Base-by-base conservation (phyloP, 2,888 invertebrate genomes). In the Amphipoea lucens region DNA sequence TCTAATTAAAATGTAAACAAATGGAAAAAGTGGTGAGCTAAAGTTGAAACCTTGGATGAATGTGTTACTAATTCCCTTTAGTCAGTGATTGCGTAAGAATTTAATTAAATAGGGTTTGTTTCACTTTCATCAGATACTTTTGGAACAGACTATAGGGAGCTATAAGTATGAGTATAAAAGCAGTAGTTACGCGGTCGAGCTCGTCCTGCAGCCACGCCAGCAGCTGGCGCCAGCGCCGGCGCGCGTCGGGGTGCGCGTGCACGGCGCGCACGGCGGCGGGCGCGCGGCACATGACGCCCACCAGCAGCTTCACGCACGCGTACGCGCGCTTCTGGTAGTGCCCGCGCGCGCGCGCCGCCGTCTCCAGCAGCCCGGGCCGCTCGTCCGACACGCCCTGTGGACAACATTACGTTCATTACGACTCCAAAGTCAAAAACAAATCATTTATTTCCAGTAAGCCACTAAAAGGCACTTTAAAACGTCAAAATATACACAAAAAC, bases 281-380 rank as follows among this genome's bases (percentile, higher is more conserved):
- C 94, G 99, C 99, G 95, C 98, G 98, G 90, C 98, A 98, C 97
- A 99, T 99, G 86, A 99, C 97, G 89, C 98, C 98, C 85, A 99
- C 99, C 97, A 99, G 97, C 94, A 99, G 98, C 97, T 99, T 99
- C 85, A 99, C 99, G 96, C 99, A 99, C 95, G 99, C 99, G 97
- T 99, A 99, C 85, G 99, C 99, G 87, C 99, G 97, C 96, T 99
- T 99, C 95, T 99, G 99, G 96, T 99, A 99, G 96, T 99, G 99
- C 86, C 98, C 98, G 96, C 99, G 99, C 81, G 99, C 98, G 83
- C 99, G 98, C 90, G 98, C 98, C 92, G 99, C 99, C 79, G 99
- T 99, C 93, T 99, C 99, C 90, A 99, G 97, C 76, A 99, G 97
- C 1, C 99, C 99, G 91, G 99, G 99, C 67, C 99, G 97, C 92